Evolutionary conservation across 2,888 invertebrate genomes (phyloP), one percentile per base, ranked within the genome.

Genomic region (Palloptera scutellata): DNA sequence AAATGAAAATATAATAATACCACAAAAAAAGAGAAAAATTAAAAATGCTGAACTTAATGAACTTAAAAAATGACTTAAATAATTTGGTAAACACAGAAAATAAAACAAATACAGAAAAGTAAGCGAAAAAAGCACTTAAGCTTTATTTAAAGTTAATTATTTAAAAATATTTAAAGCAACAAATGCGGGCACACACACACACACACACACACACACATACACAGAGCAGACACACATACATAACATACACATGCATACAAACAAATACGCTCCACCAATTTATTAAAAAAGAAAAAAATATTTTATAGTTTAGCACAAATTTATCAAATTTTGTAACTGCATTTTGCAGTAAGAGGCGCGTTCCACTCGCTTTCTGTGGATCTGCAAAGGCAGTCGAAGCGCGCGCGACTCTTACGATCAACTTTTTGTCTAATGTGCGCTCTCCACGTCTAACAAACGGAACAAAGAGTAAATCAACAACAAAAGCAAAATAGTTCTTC

Each of bases 211-310:
- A 15, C 9, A 54, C 5, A 12, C 12, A 12, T 54, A 5, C 8
- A 54, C 12, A 53, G 11, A 12, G 10, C 12, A 53, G 15, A 54
- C 54, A 19, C n/a, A 20, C 54, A 19, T 12, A 54, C 20, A 54
- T n/a, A 54, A 54, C 19, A 54, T 17, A 19, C 54, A 53, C 13
- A 54, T 15, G 6, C 51, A 48, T 54, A 54, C 20, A n/a, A 54
- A 54, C 54, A 54, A 1, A 54, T 17, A 54, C 54, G 15, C 13
- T 48, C 15, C 51, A 48, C 15, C 30, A 30, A 30, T 30, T 30
- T 30, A 30, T 30, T 30, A 30, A 30, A 30, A 30, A 30, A 30
- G 6, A 6, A 30, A 30, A 30, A 30, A 30, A 30, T 30, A 30
- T 30, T 30, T 30, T 30, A 30, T 30, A 30, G 30, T 30, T 30